phyloP scores from a whole-genome alignment of 2,888 invertebrate genomes.

The Spilarctia lutea region DNA sequence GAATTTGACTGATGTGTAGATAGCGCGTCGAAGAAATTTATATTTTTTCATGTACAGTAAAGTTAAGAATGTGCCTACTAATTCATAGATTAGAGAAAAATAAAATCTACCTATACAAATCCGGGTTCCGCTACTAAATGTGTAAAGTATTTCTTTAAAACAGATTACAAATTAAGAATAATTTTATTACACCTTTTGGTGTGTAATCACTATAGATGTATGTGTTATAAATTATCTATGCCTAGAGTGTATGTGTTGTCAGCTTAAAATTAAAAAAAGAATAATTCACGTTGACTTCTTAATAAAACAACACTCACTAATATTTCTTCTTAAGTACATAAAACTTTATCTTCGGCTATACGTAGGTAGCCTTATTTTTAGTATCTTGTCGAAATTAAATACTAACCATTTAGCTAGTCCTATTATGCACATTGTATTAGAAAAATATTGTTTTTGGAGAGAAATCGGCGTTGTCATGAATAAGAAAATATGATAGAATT shows the following conservation, averaged over 20 bases:
- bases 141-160: conserved; percentile 12
- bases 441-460: neutral
- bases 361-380: neutral
- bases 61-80: conserved; percentile 55
- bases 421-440: conserved; percentile 12
- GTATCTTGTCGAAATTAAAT: conserved; percentile 10
- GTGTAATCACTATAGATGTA: neutral
- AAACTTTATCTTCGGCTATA: conserved; percentile 5
- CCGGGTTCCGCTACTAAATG: conserved; percentile 21
- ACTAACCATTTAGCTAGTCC: conserved; percentile 13
- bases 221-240: neutral
- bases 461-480: neutral
- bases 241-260: neutral
- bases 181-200: neutral
- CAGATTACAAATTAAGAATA: neutral
- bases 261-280: neutral
- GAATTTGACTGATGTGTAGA: conserved; percentile 64
- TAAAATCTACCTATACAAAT: conserved; percentile 22
- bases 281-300: neutral
- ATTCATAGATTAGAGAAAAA: conserved; percentile 45
- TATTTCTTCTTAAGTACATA: neutral
- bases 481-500: neutral
- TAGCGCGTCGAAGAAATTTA: conserved; percentile 48
- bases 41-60: conserved; percentile 68
- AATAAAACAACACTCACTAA: neutral